Conservation (phyloP, 2,888 invertebrate genomes). For the Rambutsinella grinnellia region DNA sequence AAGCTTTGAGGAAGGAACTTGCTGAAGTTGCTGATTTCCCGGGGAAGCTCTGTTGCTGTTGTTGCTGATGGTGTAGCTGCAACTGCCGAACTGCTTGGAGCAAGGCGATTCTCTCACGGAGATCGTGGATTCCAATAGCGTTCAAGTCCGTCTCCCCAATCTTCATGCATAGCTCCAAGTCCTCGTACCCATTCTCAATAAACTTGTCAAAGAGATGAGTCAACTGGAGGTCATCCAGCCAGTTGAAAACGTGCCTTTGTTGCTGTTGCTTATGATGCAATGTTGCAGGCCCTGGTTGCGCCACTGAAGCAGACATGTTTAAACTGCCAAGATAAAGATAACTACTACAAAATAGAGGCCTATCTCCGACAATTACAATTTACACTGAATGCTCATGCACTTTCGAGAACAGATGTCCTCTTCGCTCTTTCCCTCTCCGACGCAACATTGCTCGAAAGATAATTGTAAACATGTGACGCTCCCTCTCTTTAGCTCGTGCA, state of each 20-base stretch:
- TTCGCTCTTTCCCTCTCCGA: no score
- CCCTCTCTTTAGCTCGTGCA: conserved; percentile 3
- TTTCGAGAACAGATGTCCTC: no score
- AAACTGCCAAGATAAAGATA: background rate
- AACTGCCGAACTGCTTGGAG: conserved; percentile 63
- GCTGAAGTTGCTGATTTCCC: background rate
- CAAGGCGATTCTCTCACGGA: conserved; percentile 62
- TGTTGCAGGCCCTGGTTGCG: conserved; percentile 18
- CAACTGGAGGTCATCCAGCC: conserved; percentile 61
- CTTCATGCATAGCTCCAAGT: conserved; percentile 58
- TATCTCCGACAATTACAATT: background rate
- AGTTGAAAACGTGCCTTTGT: conserved; percentile 57
- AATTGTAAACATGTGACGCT: background rate
- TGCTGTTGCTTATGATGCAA: conserved; percentile 23
- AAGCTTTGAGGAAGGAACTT: conserved; percentile 42
- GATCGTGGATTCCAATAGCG: conserved; percentile 61
- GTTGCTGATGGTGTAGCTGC: conserved; percentile 48
- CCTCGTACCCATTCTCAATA: conserved; percentile 60
- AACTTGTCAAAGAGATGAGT: conserved; percentile 63
- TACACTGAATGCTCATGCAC: no score
- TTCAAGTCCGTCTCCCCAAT: conserved; percentile 63
- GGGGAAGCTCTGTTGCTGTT: background rate
- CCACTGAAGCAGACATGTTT: conserved; percentile 46
- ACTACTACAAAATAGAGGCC: background rate
- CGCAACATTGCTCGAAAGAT: no score